Conservation (phyloP, 2,113 vertebrate genomes). For the Grammomys surdaster region DNA sequence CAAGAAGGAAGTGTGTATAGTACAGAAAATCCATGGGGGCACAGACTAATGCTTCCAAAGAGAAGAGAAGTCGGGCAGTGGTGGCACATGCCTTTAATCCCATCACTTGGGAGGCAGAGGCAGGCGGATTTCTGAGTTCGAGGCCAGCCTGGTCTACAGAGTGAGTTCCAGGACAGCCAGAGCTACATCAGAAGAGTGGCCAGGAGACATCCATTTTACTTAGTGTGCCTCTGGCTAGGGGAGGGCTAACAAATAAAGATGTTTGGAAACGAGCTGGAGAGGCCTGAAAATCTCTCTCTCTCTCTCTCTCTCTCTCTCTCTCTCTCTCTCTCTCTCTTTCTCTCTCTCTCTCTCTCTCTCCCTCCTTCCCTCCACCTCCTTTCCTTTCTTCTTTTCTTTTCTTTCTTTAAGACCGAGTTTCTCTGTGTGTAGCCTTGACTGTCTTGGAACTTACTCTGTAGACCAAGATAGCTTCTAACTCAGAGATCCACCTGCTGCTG, state of each 20-base stretch:
- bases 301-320: fast-evolving
- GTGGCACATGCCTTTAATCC: too few species aligned
- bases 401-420: neutral
- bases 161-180: too few species aligned
- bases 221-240: neutral
- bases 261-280: neutral
- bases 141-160: too few species aligned
- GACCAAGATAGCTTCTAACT: neutral
- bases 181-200: neutral
- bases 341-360: too few species aligned
- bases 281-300: too few species aligned
- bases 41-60: neutral
- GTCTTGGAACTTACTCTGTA: neutral
- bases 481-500: neutral
- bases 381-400: neutral
- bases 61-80: neutral
- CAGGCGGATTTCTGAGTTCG: too few species aligned
- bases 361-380: fast-evolving
- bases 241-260: neutral
- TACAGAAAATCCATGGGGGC: too few species aligned
- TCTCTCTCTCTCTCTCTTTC: neutral
- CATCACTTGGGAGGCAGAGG: too few species aligned
- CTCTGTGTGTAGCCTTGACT: neutral
- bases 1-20: neutral
- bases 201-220: neutral